Evolutionary conservation across 2,113 vertebrate genomes (phyloP), one percentile per base, ranked within the genome.

Genomic region (Gila orcuttii): DNA sequence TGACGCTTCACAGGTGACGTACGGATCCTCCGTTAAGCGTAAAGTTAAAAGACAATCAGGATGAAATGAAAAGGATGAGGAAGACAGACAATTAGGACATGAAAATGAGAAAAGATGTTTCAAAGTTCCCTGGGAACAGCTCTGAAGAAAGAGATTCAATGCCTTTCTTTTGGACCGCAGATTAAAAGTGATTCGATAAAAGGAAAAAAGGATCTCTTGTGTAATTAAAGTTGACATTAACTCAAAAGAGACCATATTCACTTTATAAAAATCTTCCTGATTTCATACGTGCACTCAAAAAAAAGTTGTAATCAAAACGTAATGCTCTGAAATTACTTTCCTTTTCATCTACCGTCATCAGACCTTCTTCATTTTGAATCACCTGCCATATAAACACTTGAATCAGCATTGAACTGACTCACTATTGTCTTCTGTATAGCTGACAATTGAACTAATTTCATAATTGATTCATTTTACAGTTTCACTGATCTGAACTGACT

Each of bases 51-150:
- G n/a, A 25, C 13, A 64, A 64, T 15, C 62, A 45, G 36, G 25
- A 80, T 15, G 3, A n/a, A 64, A 47, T 64, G 7, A 80, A 64
- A 17, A 62, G 36, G 55, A 60, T 47, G 28, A 45, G 59, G 39
- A 64, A 64, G 39, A 64, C 39, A 81, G 7, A 47, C 39, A 47
- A 62, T 75, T 75, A 50, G 42, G 39, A 50, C 13, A 13, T n/a
- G 45, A 50, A 75, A 75, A 75, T 75, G 42, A 50, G 23, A 75
- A 75, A 75, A 47, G 12, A 75, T 25, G 23, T 17, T 75, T 45
- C 39, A 74, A 74, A 47, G 39, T 15, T 47, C 36, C 21, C 12
- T 47, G 42, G 9, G 68, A 42, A 42, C 36, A 39, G 23, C 33
- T 71, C 33, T 71, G 39, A 75, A 47, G 39, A 75, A 75, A 7